phyloP scores from a whole-genome alignment of 2,888 invertebrate species.

The Lacanobia wlatinum region DNA sequence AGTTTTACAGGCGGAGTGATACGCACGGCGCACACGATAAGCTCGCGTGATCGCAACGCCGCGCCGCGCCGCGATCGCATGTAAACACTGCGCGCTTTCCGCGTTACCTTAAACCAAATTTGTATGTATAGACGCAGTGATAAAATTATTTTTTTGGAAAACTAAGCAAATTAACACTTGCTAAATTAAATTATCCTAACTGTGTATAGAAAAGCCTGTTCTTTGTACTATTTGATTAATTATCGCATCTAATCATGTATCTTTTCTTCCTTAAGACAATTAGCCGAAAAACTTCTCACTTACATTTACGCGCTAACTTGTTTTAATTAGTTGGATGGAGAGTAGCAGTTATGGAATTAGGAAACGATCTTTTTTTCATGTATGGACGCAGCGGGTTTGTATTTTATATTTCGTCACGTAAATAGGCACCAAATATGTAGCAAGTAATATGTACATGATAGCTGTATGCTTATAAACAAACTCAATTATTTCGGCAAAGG shows the following conservation, averaged over 20 bases:
- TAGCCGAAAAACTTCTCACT: conserved; percentile 23
- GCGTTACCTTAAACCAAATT: conserved; percentile 23
- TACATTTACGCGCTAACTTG: conserved; percentile 49
- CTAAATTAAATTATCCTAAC: neutral
- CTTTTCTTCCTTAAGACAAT: conserved; percentile 8
- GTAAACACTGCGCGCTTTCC: conserved; percentile 51
- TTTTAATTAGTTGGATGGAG: conserved; percentile 73
- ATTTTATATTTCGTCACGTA: conserved; percentile 67
- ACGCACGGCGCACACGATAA: conserved; percentile 75
- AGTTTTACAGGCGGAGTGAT: conserved; percentile 80
- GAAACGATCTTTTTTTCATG: conserved; percentile 83
- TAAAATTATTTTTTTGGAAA: conserved; percentile 4
- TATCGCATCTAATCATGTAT: conserved; percentile 8
- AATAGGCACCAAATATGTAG: conserved; percentile 23
- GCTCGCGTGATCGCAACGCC: conserved; percentile 66
- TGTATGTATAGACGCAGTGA: conserved; percentile 38
- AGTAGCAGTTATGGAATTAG: conserved; percentile 86
- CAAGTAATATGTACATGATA: neutral
- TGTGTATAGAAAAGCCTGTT: neutral
- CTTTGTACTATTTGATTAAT: conserved; percentile 2
- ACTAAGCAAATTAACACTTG: neutral
- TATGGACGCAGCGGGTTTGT: conserved; percentile 86
- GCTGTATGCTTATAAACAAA: neutral
- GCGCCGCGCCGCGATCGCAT: conserved; percentile 60
- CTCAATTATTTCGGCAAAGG: neutral